Base-by-base conservation (phyloP, 2,888 invertebrate genomes). In the Nebria salina region DNA sequence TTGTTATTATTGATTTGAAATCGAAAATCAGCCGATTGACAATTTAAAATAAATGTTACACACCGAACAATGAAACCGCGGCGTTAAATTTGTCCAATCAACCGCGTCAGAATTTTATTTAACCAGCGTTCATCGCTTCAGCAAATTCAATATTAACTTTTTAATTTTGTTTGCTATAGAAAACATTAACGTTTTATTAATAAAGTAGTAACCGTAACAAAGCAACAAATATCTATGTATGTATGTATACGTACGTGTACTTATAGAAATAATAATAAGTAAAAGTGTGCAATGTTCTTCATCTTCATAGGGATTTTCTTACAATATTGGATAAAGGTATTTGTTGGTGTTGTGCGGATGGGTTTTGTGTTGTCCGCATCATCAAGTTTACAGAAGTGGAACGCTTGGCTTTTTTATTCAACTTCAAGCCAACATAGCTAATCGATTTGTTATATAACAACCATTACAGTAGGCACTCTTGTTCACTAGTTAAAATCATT, bases 401-500 rank as follows among this genome's bases (percentile, higher is more conserved):
- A 72, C 75, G 26, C 64, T 25, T 25, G 34, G 65, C 74, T 75
- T 81, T 84, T 83, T 83, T 82, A 70, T 81, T 43, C 78, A 75
- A 43, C 73, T 76, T 73, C 76, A 74, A 76, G 82, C 82, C 54
- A 82, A 82, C 83, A 83, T 83, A 81, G 72, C 83, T 77, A 84
- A 84, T 84, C 83, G 83, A 84, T 84, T 84, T 82, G 84, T 83
- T 82, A 83, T 82, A 78, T 82, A 83, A 83, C 82, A 75, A 65
- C 76, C 64, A 65, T 77, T 26, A 64, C 66, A 66, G 42, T 13
- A 26, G 42, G 7, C 8, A 54, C 54, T 54, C 54, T 13, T 54
- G 54, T 54, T 54, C 54, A 54, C 13, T 54, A 54, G 11, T 54
- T 13, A 54, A 54, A 54, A 54, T 54, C 54, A 54, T 54, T 54